Base-by-base conservation (phyloP, 2,113 vertebrate species). In the Aegotheles bennettii region DNA sequence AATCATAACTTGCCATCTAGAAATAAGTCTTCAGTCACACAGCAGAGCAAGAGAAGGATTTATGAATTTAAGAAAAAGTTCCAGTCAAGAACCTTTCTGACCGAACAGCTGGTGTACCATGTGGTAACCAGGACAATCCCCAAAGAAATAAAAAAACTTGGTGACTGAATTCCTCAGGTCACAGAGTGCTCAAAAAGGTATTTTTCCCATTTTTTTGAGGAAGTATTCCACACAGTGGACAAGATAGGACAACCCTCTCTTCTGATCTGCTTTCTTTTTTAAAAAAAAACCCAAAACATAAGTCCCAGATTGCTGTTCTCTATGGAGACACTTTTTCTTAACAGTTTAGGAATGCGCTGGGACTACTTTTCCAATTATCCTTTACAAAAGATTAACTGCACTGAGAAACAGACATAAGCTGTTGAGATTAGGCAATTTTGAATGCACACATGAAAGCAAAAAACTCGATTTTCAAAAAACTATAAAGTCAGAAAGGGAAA, bases 331-430 rank as follows among this genome's bases (percentile, higher is more conserved):
- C n/a, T 56, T 80, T 63, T 79, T 94, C 79, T 73, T 90, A 25
- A 43, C 69, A 57, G 40, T 65, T 54, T 43, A 84, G 21, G 71
- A 89, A 47, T n/a, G 4, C 1, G 1, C 40, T 90, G 45, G 24
- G 57, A 83, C 45, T 61, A 69, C 36, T 84, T 92, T 79, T 77
- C 19, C 59, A 61, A n/a, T 89, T 77, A 84, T 3, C 11, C 13
- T 90, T 95, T 53, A 85, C 89, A 83, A 69, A 94, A 73, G 45
- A 65, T 50, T 86, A 93, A 80, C 48, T 50, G 19, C 26, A 68
- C 71, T 31, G 36, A 76, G 45, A 86, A 94, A 83, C 3, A 73
- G 53, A 69, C 21, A 83, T n/a, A 85, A 79, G 7, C 48, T 86
- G 43, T 73, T 95, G 60, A 67, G 43, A 93, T 13, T 56, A 43